Evolutionary conservation across 2,888 invertebrate genomes (phyloP).

Genomic region (Alcis repandata): DNA sequence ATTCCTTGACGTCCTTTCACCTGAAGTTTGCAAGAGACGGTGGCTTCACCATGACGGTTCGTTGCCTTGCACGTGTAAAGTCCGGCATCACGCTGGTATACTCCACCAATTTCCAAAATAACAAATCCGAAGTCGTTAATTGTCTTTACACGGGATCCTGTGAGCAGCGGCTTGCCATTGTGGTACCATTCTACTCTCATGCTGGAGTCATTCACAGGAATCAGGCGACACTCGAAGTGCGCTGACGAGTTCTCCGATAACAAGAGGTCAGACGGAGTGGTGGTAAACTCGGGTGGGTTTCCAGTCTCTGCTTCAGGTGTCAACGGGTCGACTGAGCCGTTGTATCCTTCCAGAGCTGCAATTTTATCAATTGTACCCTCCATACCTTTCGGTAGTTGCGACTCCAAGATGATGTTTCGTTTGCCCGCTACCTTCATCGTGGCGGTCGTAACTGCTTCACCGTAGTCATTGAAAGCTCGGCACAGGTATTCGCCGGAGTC

Average conservation of each 20-base stretch:
- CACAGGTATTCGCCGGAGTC: conserved; percentile 97
- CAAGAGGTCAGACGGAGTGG: conserved; percentile 94
- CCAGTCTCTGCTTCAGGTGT: conserved; percentile 93
- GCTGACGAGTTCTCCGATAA: conserved; percentile 95
- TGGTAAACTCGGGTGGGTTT: conserved; percentile 96
- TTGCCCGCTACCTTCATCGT: conserved; percentile 96
- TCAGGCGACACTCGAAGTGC: conserved; percentile 96
- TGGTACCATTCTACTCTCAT: conserved; percentile 99
- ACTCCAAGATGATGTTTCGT: conserved; percentile 96
- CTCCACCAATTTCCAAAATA: conserved; percentile 97
- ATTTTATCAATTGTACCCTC: conserved; percentile 97
- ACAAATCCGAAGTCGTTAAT: conserved; percentile 99
- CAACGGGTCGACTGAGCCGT: conserved; percentile 88
- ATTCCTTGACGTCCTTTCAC: conserved; percentile 96
- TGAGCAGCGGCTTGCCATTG: conserved; percentile 96
- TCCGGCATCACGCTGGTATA: conserved; percentile 97
- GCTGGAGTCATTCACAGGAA: conserved; percentile 96
- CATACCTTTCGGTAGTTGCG: conserved; percentile 97
- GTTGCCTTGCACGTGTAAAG: conserved; percentile 97
- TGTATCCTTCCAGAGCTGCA: conserved; percentile 95
- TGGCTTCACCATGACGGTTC: conserved; percentile 96
- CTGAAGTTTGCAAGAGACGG: conserved; percentile 94
- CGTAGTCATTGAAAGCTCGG: conserved; percentile 95
- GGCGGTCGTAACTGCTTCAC: conserved; percentile 96
- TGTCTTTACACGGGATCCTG: conserved; percentile 97